Conservation (phyloP, 2,113 vertebrate species). For the Thunnus maccoyii region DNA sequence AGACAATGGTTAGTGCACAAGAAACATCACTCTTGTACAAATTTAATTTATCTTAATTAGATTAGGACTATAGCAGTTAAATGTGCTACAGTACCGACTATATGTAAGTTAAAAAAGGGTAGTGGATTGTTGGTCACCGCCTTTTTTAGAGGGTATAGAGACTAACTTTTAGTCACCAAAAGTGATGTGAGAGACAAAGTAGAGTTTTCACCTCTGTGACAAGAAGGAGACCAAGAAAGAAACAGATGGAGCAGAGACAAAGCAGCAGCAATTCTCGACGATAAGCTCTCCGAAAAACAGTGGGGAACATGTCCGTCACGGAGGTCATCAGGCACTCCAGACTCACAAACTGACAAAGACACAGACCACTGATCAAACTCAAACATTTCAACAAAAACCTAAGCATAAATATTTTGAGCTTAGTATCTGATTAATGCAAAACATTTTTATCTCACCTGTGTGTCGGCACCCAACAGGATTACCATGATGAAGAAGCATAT, state of each 20-base stretch:
- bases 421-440: neutral
- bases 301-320: conserved; percentile 89
- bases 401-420: neutral
- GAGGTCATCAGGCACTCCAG: conserved; percentile 93
- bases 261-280: conserved; percentile 90
- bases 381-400: neutral
- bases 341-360: conserved; percentile 89
- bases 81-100: neutral
- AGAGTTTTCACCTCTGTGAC: conserved; percentile 89
- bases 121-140: neutral
- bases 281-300: conserved; percentile 86
- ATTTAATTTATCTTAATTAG: neutral
- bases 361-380: neutral
- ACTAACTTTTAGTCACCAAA: neutral
- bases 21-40: conserved; percentile 11
- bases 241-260: conserved; percentile 84
- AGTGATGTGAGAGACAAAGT: neutral
- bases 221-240: conserved; percentile 90
- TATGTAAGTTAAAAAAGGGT: neutral
- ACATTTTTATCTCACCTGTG: conserved; percentile 66
- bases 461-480: conserved; percentile 91
- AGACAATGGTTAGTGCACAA: neutral
- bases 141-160: neutral
- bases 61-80: neutral
- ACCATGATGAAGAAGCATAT: conserved; percentile 89